A percentile compares a stretch with the other conserved stretches of the same genome.
These are phyloP conservation scores for Flexamia atlantica DNA, from an alignment of 2,888 invertebrate genomes.

Conservation along the genomic window DNA sequence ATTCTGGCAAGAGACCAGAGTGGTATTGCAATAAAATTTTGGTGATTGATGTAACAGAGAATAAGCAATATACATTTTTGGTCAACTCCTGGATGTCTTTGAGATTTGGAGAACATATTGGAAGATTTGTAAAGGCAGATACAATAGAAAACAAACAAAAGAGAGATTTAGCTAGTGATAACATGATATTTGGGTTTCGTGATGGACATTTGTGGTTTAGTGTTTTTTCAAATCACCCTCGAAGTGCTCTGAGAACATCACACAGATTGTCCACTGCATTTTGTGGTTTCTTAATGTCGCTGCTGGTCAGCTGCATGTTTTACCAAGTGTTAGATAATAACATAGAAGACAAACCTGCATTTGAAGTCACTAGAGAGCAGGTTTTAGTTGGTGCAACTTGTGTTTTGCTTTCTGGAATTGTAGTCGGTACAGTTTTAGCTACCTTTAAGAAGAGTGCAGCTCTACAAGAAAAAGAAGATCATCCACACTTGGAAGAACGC, in stretches of 20 bases:
- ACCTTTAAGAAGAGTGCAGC: background rate
- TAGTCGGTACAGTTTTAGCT: background rate
- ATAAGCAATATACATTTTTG: conserved; percentile 7
- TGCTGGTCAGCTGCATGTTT: conserved; percentile 19
- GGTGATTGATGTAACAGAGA: background rate
- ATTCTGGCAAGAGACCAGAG: conserved; percentile 10
- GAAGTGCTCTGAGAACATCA: background rate
- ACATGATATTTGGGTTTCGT: conserved; percentile 1
- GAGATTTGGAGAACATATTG: background rate
- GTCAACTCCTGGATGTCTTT: conserved; percentile 20
- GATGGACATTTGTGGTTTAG: background rate
- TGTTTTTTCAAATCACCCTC: conserved; percentile 19
- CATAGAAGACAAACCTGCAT: background rate
- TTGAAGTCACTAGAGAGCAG: background rate
- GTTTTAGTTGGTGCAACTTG: background rate
- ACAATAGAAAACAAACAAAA: background rate
- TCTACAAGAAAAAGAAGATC: background rate
- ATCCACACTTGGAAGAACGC: too few species aligned
- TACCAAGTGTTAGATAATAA: background rate
- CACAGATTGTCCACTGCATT: background rate
- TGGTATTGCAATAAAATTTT: conserved; percentile 38
- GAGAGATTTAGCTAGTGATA: background rate
- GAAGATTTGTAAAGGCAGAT: background rate
- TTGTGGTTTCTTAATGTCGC: background rate
- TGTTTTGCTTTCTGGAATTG: background rate